phyloP scores from a whole-genome alignment of 2,113 vertebrate species.

The Cryptoleucopteryx plumbea region DNA sequence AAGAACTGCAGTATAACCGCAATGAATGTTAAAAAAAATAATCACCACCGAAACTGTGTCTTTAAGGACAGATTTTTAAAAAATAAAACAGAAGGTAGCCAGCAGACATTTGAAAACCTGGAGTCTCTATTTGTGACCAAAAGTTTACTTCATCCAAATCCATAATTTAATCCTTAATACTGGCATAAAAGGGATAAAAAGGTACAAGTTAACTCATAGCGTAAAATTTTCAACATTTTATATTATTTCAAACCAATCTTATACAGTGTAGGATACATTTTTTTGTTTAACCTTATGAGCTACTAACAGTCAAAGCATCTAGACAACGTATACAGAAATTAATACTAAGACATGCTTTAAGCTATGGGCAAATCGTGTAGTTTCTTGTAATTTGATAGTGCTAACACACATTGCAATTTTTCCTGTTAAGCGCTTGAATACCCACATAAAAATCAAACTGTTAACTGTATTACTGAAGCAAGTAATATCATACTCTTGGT shows the following conservation, averaged over 20 bases:
- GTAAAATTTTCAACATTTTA: neutral
- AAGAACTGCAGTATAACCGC: neutral
- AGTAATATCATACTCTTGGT: neutral
- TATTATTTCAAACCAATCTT: neutral
- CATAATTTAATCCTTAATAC: neutral
- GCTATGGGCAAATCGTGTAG: neutral
- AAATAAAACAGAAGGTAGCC: neutral
- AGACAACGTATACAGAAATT: neutral
- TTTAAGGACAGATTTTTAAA: neutral
- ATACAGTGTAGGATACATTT: neutral
- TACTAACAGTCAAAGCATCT: neutral
- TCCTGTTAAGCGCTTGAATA: neutral
- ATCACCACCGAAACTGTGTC: neutral
- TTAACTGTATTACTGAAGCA: neutral
- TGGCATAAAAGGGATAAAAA: neutral
- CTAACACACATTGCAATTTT: neutral
- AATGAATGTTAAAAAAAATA: neutral
- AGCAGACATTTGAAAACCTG: neutral
- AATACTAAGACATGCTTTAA: neutral
- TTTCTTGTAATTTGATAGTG: neutral
- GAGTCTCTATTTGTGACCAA: neutral
- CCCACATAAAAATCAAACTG: neutral
- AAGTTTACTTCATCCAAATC: neutral
- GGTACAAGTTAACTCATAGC: neutral
- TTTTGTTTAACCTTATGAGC: neutral